Evolutionary conservation across 2,888 invertebrate species (phyloP).

Genomic region (Cosmia pyralina): DNA sequence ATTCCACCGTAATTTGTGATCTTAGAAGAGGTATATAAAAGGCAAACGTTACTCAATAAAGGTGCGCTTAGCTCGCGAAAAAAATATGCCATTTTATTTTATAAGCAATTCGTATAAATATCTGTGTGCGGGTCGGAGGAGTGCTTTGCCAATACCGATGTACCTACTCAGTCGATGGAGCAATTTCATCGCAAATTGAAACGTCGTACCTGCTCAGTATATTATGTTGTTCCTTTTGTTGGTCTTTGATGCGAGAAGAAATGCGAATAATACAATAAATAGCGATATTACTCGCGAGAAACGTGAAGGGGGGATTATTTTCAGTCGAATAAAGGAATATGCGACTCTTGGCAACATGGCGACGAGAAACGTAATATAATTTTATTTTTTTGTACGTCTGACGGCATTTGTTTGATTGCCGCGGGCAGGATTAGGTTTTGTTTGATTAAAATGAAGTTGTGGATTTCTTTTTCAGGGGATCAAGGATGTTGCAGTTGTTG

Average conservation of each 20-base stretch:
- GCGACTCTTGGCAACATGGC: constrained; percentile 59
- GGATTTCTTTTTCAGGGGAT: constrained; percentile 23
- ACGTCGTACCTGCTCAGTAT: constrained; percentile 64
- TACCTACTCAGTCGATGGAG: constrained; percentile 66
- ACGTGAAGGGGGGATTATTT: constrained; percentile 67
- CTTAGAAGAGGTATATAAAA: constrained; percentile 41
- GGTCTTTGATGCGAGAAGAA: constrained; percentile 78
- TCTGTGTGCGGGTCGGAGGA: constrained; percentile 46
- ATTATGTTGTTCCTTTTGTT: constrained; percentile 73
- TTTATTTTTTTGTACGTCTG: constrained; percentile 57
- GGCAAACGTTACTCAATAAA: constrained; percentile 35
- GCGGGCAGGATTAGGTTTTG: constrained; percentile 47
- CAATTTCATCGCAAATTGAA: constrained; percentile 75
- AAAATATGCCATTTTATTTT: constrained; percentile 61
- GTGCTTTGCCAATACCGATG: constrained; percentile 65
- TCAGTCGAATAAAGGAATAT: constrained; percentile 61
- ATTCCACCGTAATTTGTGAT: constrained; percentile 40
- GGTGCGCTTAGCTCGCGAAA: constrained; percentile 36
- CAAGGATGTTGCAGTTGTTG: neutral
- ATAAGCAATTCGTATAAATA: constrained; percentile 66
- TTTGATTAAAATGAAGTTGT: constrained; percentile 54
- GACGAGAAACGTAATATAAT: constrained; percentile 62
- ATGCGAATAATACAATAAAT: constrained; percentile 79
- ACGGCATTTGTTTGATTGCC: constrained; percentile 62
- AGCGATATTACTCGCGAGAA: constrained; percentile 74